Evolutionary conservation across 64 coral and sea anemone species (phyloP), one percentile per base, ranked within the genome.

Genomic region (Anthopleura sola): DNA sequence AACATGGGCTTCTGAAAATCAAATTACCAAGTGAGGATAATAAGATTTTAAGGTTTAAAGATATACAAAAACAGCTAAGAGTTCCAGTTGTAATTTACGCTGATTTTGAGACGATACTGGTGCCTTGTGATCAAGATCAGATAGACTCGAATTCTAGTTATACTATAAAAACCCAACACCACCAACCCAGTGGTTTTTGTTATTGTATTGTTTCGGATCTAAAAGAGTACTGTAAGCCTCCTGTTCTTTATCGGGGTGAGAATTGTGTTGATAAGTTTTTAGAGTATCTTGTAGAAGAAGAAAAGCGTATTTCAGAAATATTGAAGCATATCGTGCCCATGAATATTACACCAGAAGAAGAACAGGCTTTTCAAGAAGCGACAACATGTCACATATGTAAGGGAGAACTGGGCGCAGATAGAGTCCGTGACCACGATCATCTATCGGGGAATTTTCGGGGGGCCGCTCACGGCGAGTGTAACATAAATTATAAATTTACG

Each of bases 201-300:
- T 83, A 51, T 16, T 8, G 19, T 2, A 6, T 83, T 26, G 46
- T 83, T 6, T 83, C 16, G 9, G 33, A 17, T 29, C 9, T 34
- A 33, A 18, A 50, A 14, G 50, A 58, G 2, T 26, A 51, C 31
- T 56, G 38, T 34, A 33, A 50, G 1, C 21, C 26, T 3, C 48
- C 81, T 6, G 48, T 50, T 24, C 46, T 55, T 6, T 93, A 93
- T 68, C 75, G 86, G 20, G 82, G 91, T 17, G 78, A 84, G 48
- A 66, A 88, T 39, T 86, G 81, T 1, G 86, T 93, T 0, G 75
- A 89, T 37, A 88, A 85, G 37, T 93, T 88, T 55, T 75, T 93
- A 16, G 76, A 85, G 28, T 49, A 0, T 3, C 34, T 88, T 7
- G 32, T 38, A n/a, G 8, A 49, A 74, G 83, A 93, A 85, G 69